These are phyloP conservation scores for Planococcus citri DNA, from an alignment of 1,140 invertebrate species.

Conservation along the genomic window DNA sequence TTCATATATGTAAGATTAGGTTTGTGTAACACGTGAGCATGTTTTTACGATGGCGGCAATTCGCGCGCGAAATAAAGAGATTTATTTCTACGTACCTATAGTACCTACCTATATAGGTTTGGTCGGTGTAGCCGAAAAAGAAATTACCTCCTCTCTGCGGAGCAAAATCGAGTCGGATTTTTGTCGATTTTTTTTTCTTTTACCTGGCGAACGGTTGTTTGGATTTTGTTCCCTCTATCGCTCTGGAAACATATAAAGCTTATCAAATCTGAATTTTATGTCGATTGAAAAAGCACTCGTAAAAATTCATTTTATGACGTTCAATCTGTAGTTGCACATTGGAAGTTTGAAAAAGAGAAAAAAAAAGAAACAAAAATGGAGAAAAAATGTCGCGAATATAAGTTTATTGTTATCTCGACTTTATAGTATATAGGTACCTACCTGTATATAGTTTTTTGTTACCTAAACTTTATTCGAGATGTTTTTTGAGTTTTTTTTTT, in stretches of 20 bases:
- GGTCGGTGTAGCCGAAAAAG: too few species aligned
- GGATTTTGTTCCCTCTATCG: not conserved
- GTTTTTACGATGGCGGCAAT: not conserved
- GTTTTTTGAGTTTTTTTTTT: not conserved
- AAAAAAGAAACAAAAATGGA: too few species aligned
- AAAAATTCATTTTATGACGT: not conserved
- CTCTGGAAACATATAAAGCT: not conserved
- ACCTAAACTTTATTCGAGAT: too few species aligned
- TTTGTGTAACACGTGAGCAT: not conserved
- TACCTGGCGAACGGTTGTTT: not conserved
- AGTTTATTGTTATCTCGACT: slow-evolving; percentile 7
- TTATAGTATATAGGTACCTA: too few species aligned
- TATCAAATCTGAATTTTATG: slow-evolving; percentile 8
- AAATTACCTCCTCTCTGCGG: not conserved
- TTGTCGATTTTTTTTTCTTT: not conserved
- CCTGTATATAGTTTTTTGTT: not conserved
- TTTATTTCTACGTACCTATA: not conserved
- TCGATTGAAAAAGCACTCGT: not conserved
- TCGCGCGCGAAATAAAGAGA: not conserved
- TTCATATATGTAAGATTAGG: not conserved
- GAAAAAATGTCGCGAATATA: not conserved
- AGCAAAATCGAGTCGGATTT: not conserved
- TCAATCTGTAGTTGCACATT: not conserved
- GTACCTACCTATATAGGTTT: too few species aligned
- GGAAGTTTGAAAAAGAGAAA: too few species aligned